These are phyloP conservation scores for Cliona cf. orientalis DNA, from an alignment of 37 sponge, comb jelly and placozoan species.

Conservation along the genomic window DNA sequence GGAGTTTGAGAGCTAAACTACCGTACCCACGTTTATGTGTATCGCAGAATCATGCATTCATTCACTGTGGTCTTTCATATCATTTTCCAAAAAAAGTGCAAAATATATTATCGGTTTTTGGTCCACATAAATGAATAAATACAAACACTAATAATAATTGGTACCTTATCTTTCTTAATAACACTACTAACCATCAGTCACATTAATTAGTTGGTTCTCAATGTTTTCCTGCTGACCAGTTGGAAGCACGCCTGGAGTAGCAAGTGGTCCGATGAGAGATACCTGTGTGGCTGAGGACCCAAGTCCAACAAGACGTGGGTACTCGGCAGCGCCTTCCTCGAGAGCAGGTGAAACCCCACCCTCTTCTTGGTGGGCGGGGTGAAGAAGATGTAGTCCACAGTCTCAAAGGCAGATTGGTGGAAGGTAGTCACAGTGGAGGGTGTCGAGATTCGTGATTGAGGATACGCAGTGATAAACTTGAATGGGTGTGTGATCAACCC, in stretches of 20 bases:
- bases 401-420: conserved; percentile 60
- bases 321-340: conserved; percentile 59
- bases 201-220: too few relatives aligned
- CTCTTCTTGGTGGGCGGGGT: neutral
- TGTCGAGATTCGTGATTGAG: neutral
- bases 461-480: conserved; percentile 64
- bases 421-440: conserved; percentile 73
- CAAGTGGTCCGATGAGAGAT: conserved; percentile 86
- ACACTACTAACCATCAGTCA: too few relatives aligned
- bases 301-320: conserved; percentile 45
- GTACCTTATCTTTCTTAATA: too few relatives aligned
- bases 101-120: too few relatives aligned
- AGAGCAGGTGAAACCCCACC: conserved; percentile 48
- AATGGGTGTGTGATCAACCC: conserved; percentile 67
- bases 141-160: too few relatives aligned
- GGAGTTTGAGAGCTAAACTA: neutral
- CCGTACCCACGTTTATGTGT: too few relatives aligned
- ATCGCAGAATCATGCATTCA: too few relatives aligned
- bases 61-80: too few relatives aligned
- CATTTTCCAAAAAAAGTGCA: too few relatives aligned
- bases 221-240: too few relatives aligned
- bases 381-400: conserved; percentile 87
- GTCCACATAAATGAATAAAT: too few relatives aligned
- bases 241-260: conserved; percentile 67
- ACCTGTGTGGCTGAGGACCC: conserved; percentile 81